Conservation (phyloP, 2,888 invertebrate species). For the Tipula vernalis region DNA sequence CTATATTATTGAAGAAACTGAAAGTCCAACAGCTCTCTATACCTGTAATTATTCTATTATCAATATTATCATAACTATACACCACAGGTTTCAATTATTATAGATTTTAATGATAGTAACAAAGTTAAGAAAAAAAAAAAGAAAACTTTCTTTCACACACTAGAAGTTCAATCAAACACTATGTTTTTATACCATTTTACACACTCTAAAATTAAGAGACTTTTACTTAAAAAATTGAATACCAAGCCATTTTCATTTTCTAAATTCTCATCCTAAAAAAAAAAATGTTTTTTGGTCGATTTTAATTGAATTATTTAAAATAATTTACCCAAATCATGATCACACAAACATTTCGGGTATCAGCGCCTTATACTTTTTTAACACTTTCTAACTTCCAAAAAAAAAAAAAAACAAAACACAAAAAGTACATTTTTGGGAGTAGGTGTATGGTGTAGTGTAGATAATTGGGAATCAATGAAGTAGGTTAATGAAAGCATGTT, state of each 20-base stretch:
- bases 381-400: neutral
- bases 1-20: neutral
- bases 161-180: neutral
- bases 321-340: neutral
- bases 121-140: neutral
- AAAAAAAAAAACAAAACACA: neutral
- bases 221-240: neutral
- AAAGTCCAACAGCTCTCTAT: neutral
- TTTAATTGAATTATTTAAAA: neutral
- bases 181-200: too few relatives aligned
- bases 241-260: neutral
- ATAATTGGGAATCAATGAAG: neutral
- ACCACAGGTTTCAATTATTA: neutral
- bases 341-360: neutral
- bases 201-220: neutral
- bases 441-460: neutral
- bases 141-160: neutral
- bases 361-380: neutral
- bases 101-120: neutral
- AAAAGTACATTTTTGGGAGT: neutral
- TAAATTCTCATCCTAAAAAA: neutral
- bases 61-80: neutral
- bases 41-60: neutral
- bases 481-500: neutral
- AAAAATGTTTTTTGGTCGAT: neutral